phyloP scores from a whole-genome alignment of 2,888 invertebrate species.

The Eumacrocentrus americanus region DNA sequence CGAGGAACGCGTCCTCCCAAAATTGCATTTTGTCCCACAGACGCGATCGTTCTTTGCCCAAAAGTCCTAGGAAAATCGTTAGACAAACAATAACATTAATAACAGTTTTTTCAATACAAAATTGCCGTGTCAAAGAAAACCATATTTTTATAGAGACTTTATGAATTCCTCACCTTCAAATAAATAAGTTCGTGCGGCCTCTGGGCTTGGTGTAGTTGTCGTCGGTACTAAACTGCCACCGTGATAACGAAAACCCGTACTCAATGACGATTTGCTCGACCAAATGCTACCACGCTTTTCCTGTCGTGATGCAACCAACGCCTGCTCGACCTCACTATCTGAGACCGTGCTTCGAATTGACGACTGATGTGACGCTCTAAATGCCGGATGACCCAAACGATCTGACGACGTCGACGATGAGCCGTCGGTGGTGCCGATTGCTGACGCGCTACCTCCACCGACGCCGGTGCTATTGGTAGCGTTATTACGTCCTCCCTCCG shows the following conservation, averaged over 20 bases:
- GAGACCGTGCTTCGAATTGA: slow-evolving; percentile 89
- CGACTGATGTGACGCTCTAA: slow-evolving; percentile 74
- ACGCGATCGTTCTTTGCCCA: slow-evolving; percentile 79
- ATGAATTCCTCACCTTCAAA: slow-evolving; percentile 76
- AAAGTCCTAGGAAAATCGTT: too few relatives aligned
- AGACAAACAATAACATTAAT: too few relatives aligned
- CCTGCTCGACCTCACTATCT: slow-evolving; percentile 90
- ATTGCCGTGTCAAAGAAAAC: too few relatives aligned
- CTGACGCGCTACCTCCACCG: slow-evolving; percentile 49
- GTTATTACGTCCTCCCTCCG: slow-evolving; percentile 67
- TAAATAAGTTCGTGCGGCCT: slow-evolving; percentile 86
- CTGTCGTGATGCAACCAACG: slow-evolving; percentile 63
- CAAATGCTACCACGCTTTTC: slow-evolving; percentile 87
- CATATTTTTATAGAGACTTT: too few relatives aligned
- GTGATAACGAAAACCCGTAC: slow-evolving; percentile 85
- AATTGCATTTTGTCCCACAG: slow-evolving; percentile 99
- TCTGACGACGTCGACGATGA: slow-evolving; percentile 73
- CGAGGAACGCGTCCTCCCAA: slow-evolving; percentile 99
- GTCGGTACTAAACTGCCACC: slow-evolving; percentile 82
- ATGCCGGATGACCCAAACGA: slow-evolving; percentile 81
- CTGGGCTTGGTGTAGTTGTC: slow-evolving; percentile 87
- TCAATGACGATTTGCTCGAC: slow-evolving; percentile 86
- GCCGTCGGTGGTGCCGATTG: slow-evolving; percentile 49
- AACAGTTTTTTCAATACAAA: too few relatives aligned
- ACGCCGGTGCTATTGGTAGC: slow-evolving; percentile 52